A percentile compares a stretch with the other conserved stretches of the same genome.
These are phyloP conservation scores for Mythimna ferrago DNA, from an alignment of 2,888 invertebrate genomes.

Conservation along the genomic window DNA sequence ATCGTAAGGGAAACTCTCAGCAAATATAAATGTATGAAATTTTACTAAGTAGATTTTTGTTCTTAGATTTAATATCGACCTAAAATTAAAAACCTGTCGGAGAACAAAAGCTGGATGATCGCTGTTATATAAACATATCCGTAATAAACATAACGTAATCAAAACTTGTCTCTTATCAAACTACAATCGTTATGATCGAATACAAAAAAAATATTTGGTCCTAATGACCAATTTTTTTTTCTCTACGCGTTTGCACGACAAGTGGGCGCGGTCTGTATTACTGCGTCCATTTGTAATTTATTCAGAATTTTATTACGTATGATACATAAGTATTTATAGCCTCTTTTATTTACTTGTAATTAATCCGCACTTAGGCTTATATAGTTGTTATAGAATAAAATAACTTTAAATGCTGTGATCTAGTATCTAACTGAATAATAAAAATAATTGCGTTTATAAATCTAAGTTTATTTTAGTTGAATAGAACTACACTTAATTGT, in stretches of 20 bases:
- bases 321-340: constrained; percentile 17
- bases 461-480: not conserved
- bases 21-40: too few species aligned
- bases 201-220: constrained; percentile 19
- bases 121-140: constrained; percentile 1
- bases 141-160: constrained; percentile 26
- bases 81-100: not conserved
- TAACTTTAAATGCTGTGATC: constrained; percentile 7
- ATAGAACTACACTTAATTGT: not conserved
- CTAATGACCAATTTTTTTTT: not conserved
- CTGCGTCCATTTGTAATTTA: constrained; percentile 38
- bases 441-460: constrained; percentile 17
- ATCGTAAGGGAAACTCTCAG: too few species aligned
- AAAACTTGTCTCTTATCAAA: constrained; percentile 32
- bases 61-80: too few species aligned
- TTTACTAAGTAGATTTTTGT: too few species aligned
- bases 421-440: constrained; percentile 2
- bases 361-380: not conserved
- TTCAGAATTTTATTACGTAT: constrained; percentile 21
- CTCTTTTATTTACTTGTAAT: constrained; percentile 16
- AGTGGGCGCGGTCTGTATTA: constrained; percentile 29
- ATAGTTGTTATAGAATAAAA: not conserved
- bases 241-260: constrained; percentile 23
- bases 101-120: too few species aligned
- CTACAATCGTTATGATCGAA: constrained; percentile 15